phyloP scores from a whole-genome alignment of 2,888 invertebrate species.

The Drosophila subquinaria region DNA sequence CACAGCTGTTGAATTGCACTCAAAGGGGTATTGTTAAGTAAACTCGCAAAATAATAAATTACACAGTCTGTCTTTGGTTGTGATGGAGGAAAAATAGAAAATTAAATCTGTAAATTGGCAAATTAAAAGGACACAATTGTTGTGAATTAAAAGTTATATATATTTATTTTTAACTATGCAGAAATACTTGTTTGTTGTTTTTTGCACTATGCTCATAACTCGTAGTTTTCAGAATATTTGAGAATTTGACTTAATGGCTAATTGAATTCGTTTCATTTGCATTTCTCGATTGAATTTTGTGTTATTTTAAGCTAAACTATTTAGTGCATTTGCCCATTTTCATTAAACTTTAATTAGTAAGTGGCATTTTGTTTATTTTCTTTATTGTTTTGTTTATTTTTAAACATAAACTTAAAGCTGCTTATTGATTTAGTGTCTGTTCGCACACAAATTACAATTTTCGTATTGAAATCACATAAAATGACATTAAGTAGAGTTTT shows the following conservation, averaged over 20 bases:
- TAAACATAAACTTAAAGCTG: constrained; percentile 76
- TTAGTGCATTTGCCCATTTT: constrained; percentile 68
- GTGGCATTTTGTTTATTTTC: constrained; percentile 31
- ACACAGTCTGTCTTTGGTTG: not conserved
- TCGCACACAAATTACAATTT: constrained; percentile 42
- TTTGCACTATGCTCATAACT: constrained; percentile 31
- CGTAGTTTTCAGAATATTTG: constrained; percentile 48
- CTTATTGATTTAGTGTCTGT: constrained; percentile 53
- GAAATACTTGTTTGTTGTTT: constrained; percentile 57
- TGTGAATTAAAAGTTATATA: constrained; percentile 16
- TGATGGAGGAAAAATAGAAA: not conserved
- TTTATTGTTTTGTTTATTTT: constrained; percentile 14
- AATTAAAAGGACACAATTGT: not conserved
- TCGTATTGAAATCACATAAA: constrained; percentile 67
- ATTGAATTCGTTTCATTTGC: constrained; percentile 65
- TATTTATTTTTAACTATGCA: constrained; percentile 56
- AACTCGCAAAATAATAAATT: not conserved
- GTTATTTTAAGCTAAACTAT: constrained; percentile 68
- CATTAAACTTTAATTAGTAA: constrained; percentile 60
- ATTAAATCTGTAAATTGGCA: not conserved
- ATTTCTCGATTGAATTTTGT: constrained; percentile 37
- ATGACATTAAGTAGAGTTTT: constrained; percentile 58
- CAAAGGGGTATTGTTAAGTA: not conserved
- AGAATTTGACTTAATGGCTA: constrained; percentile 67
- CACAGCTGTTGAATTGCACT: constrained; percentile 19